These are phyloP conservation scores for Oreochromis grahami DNA, from an alignment of 2,797 vertebrate species.

Conservation along the genomic window DNA sequence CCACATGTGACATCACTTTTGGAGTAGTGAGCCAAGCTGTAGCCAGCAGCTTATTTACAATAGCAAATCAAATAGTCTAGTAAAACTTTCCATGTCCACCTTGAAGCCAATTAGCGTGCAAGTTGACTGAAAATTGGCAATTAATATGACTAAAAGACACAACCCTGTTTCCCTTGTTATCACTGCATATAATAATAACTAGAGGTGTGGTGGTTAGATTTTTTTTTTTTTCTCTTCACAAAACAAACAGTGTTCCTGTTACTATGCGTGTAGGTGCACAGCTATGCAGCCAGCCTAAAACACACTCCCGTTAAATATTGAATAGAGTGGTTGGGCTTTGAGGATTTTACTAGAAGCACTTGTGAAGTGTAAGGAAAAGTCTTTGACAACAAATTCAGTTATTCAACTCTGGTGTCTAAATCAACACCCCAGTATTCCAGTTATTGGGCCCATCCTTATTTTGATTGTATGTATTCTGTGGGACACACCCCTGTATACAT, in stretches of 20 bases:
- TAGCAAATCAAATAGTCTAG: not conserved
- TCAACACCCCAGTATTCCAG: not conserved
- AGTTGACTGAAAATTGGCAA: not conserved
- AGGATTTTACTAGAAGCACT: not conserved
- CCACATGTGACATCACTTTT: not conserved
- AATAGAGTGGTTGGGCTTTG: not conserved
- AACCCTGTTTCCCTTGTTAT: not conserved
- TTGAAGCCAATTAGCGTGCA: not conserved
- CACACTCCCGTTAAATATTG: not conserved
- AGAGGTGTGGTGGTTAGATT: not conserved
- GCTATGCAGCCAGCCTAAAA: not conserved
- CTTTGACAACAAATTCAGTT: not conserved
- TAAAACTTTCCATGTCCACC: not conserved
- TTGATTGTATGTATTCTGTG: not conserved
- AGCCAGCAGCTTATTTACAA: not conserved
- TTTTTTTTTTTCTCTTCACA: not conserved
- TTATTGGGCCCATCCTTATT: not conserved
- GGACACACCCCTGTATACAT: not conserved
- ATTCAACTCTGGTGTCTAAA: not conserved
- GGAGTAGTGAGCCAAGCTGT: not conserved
- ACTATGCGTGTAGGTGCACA: not conserved
- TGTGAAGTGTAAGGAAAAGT: not conserved
- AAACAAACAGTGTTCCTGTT: not conserved
- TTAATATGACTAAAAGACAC: not conserved
- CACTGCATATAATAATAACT: not conserved